A percentile compares a stretch with the other conserved stretches of the same genome.
phyloP scores from a whole-genome alignment of 2,888 invertebrate genomes.

The Cremastobaeus sp. region DNA sequence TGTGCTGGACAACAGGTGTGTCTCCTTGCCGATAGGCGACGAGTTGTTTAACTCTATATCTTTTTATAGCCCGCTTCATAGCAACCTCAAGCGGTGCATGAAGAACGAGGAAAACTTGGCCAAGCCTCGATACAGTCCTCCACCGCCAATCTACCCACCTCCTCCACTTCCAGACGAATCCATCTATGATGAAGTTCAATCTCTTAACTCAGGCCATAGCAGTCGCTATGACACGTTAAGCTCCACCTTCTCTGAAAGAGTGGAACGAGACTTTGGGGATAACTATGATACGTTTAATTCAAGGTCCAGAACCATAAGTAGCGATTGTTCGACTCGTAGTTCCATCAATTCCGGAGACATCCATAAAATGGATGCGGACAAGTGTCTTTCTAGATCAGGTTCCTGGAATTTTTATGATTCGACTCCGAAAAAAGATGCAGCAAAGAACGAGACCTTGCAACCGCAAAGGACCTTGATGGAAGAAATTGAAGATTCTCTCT shows the following conservation, averaged over 20 bases:
- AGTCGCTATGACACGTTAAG: conserved; percentile 76
- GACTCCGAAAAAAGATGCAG: conserved; percentile 64
- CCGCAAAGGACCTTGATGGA: conserved; percentile 64
- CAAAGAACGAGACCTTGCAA: conserved; percentile 15
- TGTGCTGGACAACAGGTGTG: conserved; percentile 78
- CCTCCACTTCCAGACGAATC: conserved; percentile 81
- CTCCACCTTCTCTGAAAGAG: conserved; percentile 73
- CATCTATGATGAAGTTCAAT: conserved; percentile 80
- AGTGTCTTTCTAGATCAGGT: conserved; percentile 77
- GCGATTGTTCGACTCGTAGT: conserved; percentile 66
- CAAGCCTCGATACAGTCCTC: conserved; percentile 74
- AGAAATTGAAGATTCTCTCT: conserved; percentile 63
- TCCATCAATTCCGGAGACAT: conserved; percentile 46
- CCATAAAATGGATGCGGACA: conserved; percentile 64
- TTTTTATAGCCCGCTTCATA: conserved; percentile 81
- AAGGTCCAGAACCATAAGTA: conserved; percentile 65
- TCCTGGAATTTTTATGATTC: conserved; percentile 81
- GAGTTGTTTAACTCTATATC: conserved; percentile 83
- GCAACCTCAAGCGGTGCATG: conserved; percentile 67
- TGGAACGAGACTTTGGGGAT: conserved; percentile 78
- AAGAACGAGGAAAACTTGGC: conserved; percentile 72
- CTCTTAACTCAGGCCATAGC: conserved; percentile 75
- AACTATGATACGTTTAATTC: conserved; percentile 68
- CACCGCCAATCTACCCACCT: conserved; percentile 81
- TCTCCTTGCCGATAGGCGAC: conserved; percentile 81